Conservation (phyloP, 1,140 invertebrate genomes). For the Elymnias hypermnestra region DNA sequence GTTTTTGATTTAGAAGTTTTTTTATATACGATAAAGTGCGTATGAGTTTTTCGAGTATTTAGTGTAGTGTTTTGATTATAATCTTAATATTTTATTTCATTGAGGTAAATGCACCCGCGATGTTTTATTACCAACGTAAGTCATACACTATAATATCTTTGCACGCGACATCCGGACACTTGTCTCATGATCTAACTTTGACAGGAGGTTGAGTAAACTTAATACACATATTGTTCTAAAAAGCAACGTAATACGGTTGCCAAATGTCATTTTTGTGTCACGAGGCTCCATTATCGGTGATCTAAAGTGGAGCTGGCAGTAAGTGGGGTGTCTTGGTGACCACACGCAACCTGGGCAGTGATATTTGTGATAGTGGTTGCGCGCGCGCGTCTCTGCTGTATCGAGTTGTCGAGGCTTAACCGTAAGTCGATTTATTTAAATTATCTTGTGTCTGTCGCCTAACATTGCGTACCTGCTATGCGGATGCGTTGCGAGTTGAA, state of each 20-base stretch:
- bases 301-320: conserved; percentile 19
- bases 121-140: background rate
- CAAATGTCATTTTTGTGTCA: conserved; percentile 33
- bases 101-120: too few relatives aligned
- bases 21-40: too few relatives aligned
- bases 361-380: conserved; percentile 30
- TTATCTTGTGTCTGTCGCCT: background rate
- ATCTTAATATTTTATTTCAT: too few relatives aligned
- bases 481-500: conserved; percentile 3
- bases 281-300: conserved; percentile 23
- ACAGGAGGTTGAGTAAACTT: conserved; percentile 15
- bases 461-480: background rate
- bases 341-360: conserved; percentile 32
- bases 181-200: background rate
- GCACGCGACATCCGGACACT: background rate
- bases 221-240: conserved; percentile 26
- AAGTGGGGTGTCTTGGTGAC: conserved; percentile 32
- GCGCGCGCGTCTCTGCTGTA: conserved; percentile 33
- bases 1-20: too few relatives aligned
- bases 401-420: conserved; percentile 1
- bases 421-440: conserved; percentile 8
- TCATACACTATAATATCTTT: background rate
- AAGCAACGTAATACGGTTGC: conserved; percentile 27
- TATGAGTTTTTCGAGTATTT: too few relatives aligned
- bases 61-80: too few relatives aligned